phyloP scores from a whole-genome alignment of 2,888 invertebrate genomes.

The Cheilosia soror region DNA sequence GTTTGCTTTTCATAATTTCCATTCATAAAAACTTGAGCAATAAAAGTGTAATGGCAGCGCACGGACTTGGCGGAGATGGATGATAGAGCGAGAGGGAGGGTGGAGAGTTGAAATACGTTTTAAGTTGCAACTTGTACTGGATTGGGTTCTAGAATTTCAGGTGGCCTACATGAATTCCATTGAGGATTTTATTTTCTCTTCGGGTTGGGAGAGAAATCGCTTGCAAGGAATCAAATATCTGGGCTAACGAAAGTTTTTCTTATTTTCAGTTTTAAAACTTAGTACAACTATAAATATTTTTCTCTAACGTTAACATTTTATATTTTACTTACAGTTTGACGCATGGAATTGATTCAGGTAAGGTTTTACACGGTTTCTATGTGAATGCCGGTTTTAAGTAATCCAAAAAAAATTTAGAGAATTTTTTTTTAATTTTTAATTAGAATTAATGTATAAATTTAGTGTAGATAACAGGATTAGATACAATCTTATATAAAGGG shows the following conservation, averaged over 20 bases:
- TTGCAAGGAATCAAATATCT: constrained; percentile 8
- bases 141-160: constrained; percentile 41
- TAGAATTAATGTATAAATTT: too few species aligned
- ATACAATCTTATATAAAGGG: too few species aligned
- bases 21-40: constrained; percentile 31
- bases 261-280: neutral
- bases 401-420: too few species aligned
- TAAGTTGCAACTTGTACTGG: constrained; percentile 3
- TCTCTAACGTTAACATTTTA: neutral
- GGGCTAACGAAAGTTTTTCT: constrained; percentile 27
- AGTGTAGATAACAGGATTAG: too few species aligned
- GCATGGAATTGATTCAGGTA: neutral
- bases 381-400: too few species aligned
- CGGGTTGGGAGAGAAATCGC: constrained; percentile 7
- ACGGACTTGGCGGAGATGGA: too few species aligned
- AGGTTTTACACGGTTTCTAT: too few species aligned
- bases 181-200: neutral
- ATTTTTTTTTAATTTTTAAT: too few species aligned
- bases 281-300: neutral
- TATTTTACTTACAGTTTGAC: constrained; percentile 7
- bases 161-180: neutral
- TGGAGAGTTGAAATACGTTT: neutral
- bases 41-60: neutral
- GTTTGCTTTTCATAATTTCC: constrained; percentile 1
- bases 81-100: too few species aligned